phyloP scores from a whole-genome alignment of 1,140 invertebrate genomes.

The Drosophila quadrilineata region DNA sequence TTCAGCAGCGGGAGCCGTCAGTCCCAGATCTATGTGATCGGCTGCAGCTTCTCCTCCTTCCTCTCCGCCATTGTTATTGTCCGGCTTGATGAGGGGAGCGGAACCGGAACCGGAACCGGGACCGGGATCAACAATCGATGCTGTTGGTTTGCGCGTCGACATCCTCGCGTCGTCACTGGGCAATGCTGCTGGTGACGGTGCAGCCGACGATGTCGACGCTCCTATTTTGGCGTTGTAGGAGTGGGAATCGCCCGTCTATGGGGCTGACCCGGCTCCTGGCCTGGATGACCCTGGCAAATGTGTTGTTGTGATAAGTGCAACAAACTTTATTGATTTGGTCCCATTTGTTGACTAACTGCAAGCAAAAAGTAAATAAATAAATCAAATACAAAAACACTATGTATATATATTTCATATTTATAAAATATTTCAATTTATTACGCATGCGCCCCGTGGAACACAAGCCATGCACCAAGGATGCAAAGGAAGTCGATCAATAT shows the following conservation, averaged over 20 bases:
- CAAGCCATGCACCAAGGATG: not conserved
- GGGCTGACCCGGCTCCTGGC: slow-evolving; percentile 5
- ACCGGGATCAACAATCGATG: no score
- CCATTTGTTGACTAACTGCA: slow-evolving; percentile 65
- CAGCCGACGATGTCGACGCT: slow-evolving; percentile 67
- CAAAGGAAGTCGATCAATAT: no score
- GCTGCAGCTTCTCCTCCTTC: no score
- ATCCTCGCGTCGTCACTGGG: slow-evolving; percentile 56
- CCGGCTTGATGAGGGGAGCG: no score
- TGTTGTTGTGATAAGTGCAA: slow-evolving; percentile 58
- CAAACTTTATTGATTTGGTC: no score
- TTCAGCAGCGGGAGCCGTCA: no score
- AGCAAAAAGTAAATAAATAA: not conserved
- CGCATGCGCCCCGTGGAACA: slow-evolving; percentile 46
- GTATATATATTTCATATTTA: no score
- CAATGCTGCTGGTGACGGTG: slow-evolving; percentile 47
- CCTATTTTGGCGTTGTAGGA: slow-evolving; percentile 62
- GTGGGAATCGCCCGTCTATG: slow-evolving; percentile 10
- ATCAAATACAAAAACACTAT: not conserved
- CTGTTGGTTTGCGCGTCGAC: slow-evolving; percentile 67
- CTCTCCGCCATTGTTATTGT: slow-evolving; percentile 30
- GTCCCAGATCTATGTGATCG: no score
- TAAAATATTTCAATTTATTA: no score
- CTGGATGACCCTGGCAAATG: slow-evolving; percentile 10
- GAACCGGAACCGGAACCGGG: no score